Evolutionary conservation across 64 coral and sea anemone species (phyloP).

Genomic region (Stylophora pistillata): DNA sequence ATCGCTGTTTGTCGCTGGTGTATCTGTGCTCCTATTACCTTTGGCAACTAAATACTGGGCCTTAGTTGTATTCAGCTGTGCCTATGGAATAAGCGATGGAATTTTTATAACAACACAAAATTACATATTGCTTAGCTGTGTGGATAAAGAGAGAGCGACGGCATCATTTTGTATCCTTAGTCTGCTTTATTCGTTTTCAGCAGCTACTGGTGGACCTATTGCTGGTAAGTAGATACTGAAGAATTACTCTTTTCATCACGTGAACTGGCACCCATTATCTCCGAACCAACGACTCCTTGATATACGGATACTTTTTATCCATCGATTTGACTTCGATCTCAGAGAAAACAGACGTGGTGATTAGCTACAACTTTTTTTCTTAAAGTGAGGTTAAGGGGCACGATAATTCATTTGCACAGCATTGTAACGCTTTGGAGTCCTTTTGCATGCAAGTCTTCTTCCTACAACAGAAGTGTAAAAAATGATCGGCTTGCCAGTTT

Average conservation of each 20-base stretch:
- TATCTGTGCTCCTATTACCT: neutral
- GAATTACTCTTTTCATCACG: no score
- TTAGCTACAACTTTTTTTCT: no score
- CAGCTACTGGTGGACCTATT: neutral
- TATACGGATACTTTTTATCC: no score
- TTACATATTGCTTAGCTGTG: constrained; percentile 6
- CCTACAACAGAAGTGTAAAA: no score
- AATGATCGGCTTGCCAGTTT: no score
- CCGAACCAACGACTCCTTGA: neutral
- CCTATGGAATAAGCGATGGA: constrained; percentile 23
- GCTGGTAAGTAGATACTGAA: neutral
- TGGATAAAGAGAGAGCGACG: neutral
- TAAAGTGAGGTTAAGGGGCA: no score
- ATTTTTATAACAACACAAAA: neutral
- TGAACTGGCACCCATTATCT: no score
- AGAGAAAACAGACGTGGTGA: no score
- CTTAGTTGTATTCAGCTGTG: neutral
- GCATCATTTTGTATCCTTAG: neutral
- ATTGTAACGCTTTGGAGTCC: no score
- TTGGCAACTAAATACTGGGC: neutral
- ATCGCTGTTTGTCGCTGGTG: neutral
- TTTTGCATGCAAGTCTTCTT: no score
- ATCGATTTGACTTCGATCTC: no score
- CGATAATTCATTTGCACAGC: no score
- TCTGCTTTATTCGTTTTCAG: neutral